Evolutionary conservation across 1,140 invertebrate genomes (phyloP).

Genomic region (Cyrtorhinus lividipennis): DNA sequence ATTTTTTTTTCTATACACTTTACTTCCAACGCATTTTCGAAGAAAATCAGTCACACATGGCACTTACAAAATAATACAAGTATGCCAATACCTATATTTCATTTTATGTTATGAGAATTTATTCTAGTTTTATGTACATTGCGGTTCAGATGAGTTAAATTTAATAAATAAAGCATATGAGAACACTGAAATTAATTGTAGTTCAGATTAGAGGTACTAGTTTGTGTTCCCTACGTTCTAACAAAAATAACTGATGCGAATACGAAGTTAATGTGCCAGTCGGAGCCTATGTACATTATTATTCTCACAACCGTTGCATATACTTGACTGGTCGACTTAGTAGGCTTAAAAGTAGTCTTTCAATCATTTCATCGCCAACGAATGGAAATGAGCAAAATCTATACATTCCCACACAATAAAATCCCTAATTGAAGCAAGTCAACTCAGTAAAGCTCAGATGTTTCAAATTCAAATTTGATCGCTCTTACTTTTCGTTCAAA

Average conservation of each 20-base stretch:
- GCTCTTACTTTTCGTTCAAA: too few relatives aligned
- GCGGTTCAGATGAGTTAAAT: neutral
- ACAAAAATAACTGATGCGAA: neutral
- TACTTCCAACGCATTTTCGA: neutral
- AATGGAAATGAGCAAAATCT: too few relatives aligned
- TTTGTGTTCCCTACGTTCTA: too few relatives aligned
- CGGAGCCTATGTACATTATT: neutral
- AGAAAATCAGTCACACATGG: conserved; percentile 7
- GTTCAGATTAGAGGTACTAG: too few relatives aligned
- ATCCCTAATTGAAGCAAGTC: too few relatives aligned
- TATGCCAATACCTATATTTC: neutral
- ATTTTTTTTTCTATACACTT: neutral
- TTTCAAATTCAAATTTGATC: too few relatives aligned
- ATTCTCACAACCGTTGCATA: neutral
- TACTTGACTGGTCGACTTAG: too few relatives aligned
- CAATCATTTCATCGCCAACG: too few relatives aligned
- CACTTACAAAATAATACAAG: conserved; percentile 10
- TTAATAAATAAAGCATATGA: neutral
- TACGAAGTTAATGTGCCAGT: neutral
- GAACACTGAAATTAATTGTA: too few relatives aligned
- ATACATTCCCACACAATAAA: too few relatives aligned
- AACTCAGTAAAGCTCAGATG: too few relatives aligned
- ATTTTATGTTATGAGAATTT: neutral
- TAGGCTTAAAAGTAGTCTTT: too few relatives aligned
- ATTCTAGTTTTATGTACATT: conserved; percentile 3